Evolutionary conservation across 2,888 invertebrate species (phyloP), one percentile per base, ranked within the genome.

Genomic region (Torymus texanus): DNA sequence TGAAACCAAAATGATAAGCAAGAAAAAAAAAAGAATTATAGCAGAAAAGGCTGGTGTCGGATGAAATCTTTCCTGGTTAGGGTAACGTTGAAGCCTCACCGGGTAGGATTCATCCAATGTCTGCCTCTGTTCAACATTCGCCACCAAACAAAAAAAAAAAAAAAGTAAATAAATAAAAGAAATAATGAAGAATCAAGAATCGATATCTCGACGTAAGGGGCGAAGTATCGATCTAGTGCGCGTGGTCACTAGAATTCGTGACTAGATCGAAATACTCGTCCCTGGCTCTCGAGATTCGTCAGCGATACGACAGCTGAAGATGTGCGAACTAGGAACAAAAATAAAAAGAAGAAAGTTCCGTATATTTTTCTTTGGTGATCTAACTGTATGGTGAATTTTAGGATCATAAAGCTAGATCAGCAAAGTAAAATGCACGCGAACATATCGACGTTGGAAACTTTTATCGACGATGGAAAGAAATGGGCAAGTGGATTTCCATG

Each of bases 281-380:
- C 84, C 87, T 83, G 84, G 76, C 78, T 68, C 21, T 5, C 59
- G 74, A 83, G 83, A 81, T 68, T 21, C 50, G 59, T 50, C 78
- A 51, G 2, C 18, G 58, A 83, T 41, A 41, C 8, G 8, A 5
- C 41, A 41, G 8, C 0, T 8, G 41, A 8, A 8, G 8, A 41
- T 8, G 29, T 29, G 8, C 8, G 8, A 41, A 41, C 41, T 0
- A 41, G 41, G 1, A 41, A 8, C 41, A 0, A 41, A 41, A 41
- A 8, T 1, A 8, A 8, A 41, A 41, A 8, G 41, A 41, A 41
- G 41, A 41, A 41, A 65, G 85, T 87, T 87, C 84, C 82, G 81
- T 86, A 84, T 87, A 88, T 88, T 89, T 87, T 88, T 90, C 91
- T 93, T 93, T 93, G 93, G 92, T 93, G 92, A 91, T 87, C 89